Evolutionary conservation across 2,888 invertebrate genomes (phyloP).

Genomic region (Gymnosoma rotundatum): DNA sequence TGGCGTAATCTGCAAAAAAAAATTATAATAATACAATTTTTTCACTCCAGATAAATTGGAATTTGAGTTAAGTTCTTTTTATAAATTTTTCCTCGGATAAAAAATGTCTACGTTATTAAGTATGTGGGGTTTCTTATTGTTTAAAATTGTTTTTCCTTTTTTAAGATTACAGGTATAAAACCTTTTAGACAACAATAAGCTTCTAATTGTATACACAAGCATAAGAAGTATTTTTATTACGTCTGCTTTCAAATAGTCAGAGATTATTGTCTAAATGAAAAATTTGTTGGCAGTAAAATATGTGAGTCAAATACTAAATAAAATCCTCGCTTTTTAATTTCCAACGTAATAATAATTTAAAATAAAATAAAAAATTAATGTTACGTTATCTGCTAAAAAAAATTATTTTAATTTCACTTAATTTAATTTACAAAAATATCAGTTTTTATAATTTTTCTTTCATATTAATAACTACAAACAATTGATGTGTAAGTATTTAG

Average conservation of each 20-base stretch:
- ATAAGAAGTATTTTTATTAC: neutral
- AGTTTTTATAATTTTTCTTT: too few relatives aligned
- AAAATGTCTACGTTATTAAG: conserved; percentile 41
- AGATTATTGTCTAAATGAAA: neutral
- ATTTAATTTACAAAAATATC: too few relatives aligned
- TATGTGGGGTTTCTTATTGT: neutral
- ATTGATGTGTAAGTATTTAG: too few relatives aligned
- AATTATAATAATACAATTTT: neutral
- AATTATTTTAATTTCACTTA: too few relatives aligned
- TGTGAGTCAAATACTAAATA: conserved; percentile 5
- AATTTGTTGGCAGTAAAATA: neutral
- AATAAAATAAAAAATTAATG: neutral
- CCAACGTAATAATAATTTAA: neutral
- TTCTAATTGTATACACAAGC: neutral
- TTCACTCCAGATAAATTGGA: conserved; percentile 29
- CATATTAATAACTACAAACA: too few relatives aligned
- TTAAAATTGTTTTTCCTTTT: neutral
- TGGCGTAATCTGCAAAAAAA: neutral
- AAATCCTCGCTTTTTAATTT: neutral
- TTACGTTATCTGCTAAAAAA: too few relatives aligned
- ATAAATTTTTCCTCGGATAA: conserved; percentile 5
- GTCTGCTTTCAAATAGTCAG: neutral
- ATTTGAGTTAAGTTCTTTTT: neutral
- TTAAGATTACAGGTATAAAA: neutral
- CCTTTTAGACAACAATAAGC: neutral